These are phyloP conservation scores for Diorhabda carinulata DNA, from an alignment of 1,140 invertebrate genomes.

Conservation along the genomic window DNA sequence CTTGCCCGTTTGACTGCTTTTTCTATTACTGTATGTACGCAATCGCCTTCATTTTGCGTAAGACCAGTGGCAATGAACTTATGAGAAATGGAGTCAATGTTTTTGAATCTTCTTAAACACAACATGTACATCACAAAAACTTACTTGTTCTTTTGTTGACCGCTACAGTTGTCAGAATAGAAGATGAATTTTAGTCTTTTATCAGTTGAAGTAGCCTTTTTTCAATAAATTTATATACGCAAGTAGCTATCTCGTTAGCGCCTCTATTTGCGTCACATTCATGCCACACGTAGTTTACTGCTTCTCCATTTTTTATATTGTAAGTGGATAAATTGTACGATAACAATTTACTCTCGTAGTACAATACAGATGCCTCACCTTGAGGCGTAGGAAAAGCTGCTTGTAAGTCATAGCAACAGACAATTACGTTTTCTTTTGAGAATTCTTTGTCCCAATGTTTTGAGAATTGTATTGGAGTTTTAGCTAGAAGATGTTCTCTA, in stretches of 20 bases:
- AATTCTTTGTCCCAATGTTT: too few relatives aligned
- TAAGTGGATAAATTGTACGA: constrained; percentile 40
- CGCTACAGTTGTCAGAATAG: constrained; percentile 45
- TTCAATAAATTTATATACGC: constrained; percentile 34
- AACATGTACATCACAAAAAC: too few relatives aligned
- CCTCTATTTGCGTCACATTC: constrained; percentile 32
- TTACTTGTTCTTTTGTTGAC: constrained; percentile 47
- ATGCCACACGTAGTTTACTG: constrained; percentile 39
- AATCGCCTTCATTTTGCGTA: too few relatives aligned
- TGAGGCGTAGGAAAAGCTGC: constrained; percentile 42
- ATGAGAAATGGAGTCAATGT: too few relatives aligned
- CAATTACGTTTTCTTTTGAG: constrained; percentile 25
- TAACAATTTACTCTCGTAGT: constrained; percentile 43
- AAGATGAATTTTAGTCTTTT: constrained; percentile 37
- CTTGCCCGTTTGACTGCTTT: too few relatives aligned
- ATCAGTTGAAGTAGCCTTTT: neutral
- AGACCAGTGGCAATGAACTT: too few relatives aligned
- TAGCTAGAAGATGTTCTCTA: too few relatives aligned
- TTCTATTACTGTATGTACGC: too few relatives aligned
- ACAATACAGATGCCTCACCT: constrained; percentile 42
- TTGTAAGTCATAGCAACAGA: constrained; percentile 44
- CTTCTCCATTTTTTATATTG: constrained; percentile 34
- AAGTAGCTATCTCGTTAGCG: constrained; percentile 38
- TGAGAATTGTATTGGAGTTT: too few relatives aligned
- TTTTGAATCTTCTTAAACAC: too few relatives aligned